These are phyloP conservation scores for Euglossa dilemma DNA, from an alignment of 1,140 invertebrate species.

Conservation along the genomic window DNA sequence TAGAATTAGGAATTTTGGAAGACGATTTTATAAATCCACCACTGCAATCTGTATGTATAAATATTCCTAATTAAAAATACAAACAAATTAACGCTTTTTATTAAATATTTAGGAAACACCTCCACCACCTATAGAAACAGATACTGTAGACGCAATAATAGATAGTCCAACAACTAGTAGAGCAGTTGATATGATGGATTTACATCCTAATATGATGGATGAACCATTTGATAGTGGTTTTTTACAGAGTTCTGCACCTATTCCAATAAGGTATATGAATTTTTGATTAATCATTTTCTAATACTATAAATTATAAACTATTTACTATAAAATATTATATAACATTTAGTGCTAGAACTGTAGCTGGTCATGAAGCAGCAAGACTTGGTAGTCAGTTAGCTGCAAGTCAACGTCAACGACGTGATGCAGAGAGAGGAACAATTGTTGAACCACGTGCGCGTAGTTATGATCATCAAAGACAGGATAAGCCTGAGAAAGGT, in stretches of 20 bases:
- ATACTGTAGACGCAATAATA: conserved; percentile 71
- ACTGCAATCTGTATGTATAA: conserved; percentile 62
- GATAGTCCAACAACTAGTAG: conserved; percentile 79
- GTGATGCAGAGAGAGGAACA: conserved; percentile 78
- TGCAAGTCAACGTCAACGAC: conserved; percentile 82
- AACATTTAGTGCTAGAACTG: conserved; percentile 85
- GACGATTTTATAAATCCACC: conserved; percentile 72
- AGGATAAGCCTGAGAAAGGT: conserved; percentile 84
- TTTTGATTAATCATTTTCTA: background rate
- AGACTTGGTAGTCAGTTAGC: conserved; percentile 88
- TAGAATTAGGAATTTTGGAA: conserved; percentile 74
- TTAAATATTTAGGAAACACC: conserved; percentile 69
- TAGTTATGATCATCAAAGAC: conserved; percentile 85
- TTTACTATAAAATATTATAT: background rate
- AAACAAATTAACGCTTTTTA: conserved; percentile 39
- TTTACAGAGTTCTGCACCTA: conserved; percentile 80
- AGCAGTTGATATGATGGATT: conserved; percentile 81
- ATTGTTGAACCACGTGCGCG: conserved; percentile 84
- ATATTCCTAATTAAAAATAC: conserved; percentile 10
- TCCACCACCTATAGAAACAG: conserved; percentile 73
- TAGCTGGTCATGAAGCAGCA: conserved; percentile 90
- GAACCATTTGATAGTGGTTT: conserved; percentile 81
- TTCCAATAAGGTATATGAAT: conserved; percentile 77
- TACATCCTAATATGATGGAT: conserved; percentile 81
- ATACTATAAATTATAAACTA: background rate